A percentile compares a stretch with the other conserved stretches of the same genome.
Evolutionary conservation across 2,113 vertebrate genomes (phyloP).

Genomic region (Gadus chalcogrammus): DNA sequence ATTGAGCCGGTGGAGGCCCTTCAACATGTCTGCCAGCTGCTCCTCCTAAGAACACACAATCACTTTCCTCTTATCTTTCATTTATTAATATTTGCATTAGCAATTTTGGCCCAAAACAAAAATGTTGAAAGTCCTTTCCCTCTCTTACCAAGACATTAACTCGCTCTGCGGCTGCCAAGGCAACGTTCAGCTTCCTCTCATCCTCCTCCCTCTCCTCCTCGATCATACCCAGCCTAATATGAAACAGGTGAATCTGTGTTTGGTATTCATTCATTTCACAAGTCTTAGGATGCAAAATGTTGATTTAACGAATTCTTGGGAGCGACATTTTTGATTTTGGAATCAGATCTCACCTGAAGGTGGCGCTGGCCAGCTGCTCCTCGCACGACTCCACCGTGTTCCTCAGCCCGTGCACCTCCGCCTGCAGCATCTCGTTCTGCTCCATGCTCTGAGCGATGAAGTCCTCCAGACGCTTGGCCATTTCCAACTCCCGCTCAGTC

Average conservation of each 20-base stretch:
- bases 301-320: neutral
- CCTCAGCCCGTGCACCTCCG: conserved; percentile 70
- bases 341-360: conserved; percentile 65
- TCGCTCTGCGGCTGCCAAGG: conserved; percentile 69
- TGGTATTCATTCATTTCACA: neutral
- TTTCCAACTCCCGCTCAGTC: conserved; percentile 74
- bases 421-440: conserved; percentile 69
- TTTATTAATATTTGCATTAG: neutral
- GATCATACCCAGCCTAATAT: conserved; percentile 69
- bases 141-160: conserved; percentile 69
- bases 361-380: conserved; percentile 73
- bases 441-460: conserved; percentile 74
- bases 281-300: too few relatives aligned
- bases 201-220: conserved; percentile 80
- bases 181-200: conserved; percentile 70
- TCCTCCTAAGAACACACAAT: conserved; percentile 61
- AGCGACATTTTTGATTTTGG: neutral
- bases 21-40: conserved; percentile 69
- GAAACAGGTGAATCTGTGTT: neutral
- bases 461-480: conserved; percentile 77
- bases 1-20: conserved; percentile 55
- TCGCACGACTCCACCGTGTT: conserved; percentile 67
- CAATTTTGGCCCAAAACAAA: neutral
- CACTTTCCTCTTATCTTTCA: neutral
- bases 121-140: neutral